Conservation (phyloP, 2,888 invertebrate species). For the Odontothrips loti region DNA sequence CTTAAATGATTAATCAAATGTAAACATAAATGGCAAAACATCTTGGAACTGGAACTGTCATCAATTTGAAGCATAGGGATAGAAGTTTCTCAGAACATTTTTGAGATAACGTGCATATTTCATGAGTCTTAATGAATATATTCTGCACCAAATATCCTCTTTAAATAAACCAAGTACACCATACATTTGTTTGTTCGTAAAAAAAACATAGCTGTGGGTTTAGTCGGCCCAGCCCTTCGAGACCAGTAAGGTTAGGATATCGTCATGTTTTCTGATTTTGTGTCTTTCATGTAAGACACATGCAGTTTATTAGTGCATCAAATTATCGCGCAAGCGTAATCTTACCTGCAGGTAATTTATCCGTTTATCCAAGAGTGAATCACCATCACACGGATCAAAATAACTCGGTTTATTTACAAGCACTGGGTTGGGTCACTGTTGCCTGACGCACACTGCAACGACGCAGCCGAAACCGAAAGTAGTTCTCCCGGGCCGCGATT, state of each 20-base stretch:
- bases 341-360: background rate
- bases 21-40: background rate
- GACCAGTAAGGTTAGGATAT: background rate
- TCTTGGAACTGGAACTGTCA: conserved; percentile 8
- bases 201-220: background rate
- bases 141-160: background rate
- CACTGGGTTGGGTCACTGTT: conserved; percentile 22
- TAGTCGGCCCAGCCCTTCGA: background rate
- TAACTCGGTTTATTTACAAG: conserved; percentile 12
- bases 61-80: background rate
- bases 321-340: background rate
- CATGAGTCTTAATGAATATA: background rate
- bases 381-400: conserved; percentile 17
- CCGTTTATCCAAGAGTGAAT: background rate
- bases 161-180: background rate
- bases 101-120: background rate
- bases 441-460: background rate
- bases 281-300: background rate
- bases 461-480: background rate
- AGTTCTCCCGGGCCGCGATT: background rate
- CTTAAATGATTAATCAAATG: background rate
- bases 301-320: background rate
- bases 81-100: background rate
- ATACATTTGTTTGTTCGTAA: background rate
- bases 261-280: background rate